Evolutionary conservation across 2,888 invertebrate genomes (phyloP).

Genomic region (Hirtodrosophila cameraria): DNA sequence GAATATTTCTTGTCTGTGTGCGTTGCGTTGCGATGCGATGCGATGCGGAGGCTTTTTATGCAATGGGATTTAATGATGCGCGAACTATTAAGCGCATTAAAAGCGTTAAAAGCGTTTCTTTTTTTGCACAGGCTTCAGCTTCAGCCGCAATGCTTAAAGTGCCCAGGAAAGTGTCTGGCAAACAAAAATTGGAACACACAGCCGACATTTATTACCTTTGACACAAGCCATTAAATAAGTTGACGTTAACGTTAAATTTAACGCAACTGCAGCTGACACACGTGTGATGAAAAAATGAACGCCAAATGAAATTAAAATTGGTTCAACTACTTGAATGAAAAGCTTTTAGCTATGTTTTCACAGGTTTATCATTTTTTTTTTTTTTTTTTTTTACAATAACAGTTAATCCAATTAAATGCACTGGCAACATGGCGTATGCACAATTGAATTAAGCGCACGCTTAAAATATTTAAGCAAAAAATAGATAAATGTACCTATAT

Average conservation of each 20-base stretch:
- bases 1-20: conserved; percentile 28
- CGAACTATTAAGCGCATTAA: conserved; percentile 75
- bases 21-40: conserved; percentile 1
- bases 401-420: conserved; percentile 58
- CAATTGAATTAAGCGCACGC: conserved; percentile 58
- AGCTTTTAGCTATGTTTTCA: conserved; percentile 63
- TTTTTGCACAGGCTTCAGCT: conserved; percentile 15
- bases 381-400: conserved; percentile 3
- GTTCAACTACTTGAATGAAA: conserved; percentile 41
- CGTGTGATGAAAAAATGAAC: conserved; percentile 35
- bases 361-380: background rate
- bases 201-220: conserved; percentile 73
- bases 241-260: conserved; percentile 39
- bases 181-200: conserved; percentile 34
- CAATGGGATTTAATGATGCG: conserved; percentile 74
- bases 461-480: conserved; percentile 16
- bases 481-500: no score
- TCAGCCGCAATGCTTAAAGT: conserved; percentile 38
- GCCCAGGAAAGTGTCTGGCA: conserved; percentile 8
- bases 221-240: conserved; percentile 73
- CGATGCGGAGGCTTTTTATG: conserved; percentile 36
- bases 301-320: conserved; percentile 67
- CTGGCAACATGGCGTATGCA: conserved; percentile 46
- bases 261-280: conserved; percentile 38
- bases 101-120: conserved; percentile 45